Evolutionary conservation across 2,888 invertebrate genomes (phyloP), one percentile per base, ranked within the genome.

Genomic region (Synanthedon tipuliformis): DNA sequence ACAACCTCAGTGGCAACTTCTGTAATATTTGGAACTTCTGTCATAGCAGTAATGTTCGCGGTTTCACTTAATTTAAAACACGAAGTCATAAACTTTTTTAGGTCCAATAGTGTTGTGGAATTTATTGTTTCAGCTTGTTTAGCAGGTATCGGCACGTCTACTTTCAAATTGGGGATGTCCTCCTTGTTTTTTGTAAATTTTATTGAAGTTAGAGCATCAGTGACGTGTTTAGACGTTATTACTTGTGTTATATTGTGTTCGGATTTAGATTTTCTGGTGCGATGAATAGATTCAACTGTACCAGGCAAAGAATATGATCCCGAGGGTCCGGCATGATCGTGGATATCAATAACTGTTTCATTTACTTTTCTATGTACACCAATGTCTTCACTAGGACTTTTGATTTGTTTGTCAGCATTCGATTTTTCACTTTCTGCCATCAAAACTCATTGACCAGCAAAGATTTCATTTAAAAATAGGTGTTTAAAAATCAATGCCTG

Each of bases 281-380:
- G 57, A 3, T 18, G 49, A 49, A 49, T 23, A 10, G 55, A 64
- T 16, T 18, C 16, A 49, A 81, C 61, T 3, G 80, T 64, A n/a
- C 85, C 86, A 1, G 86, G 86, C 51, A 85, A 55, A 34, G 65
- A 57, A 40, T 62, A 56, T 3, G 65, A 54, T 40, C 70, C 68
- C n/a, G 84, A 84, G 4, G 83, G 82, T 13, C 85, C 85, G 50
- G 84, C 82, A 67, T 76, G 79, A 53, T 82, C 75, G 52, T 62
- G 61, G 15, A 54, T 54, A 40, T 50, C 48, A 41, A 54, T 48
- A 23, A 55, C 51, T 53, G 49, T 51, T 52, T 56, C 62, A 53
- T 55, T 60, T 51, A 53, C 54, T 51, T 57, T 59, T 18, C 56
- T 59, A 51, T 63, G 57, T 53, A 66, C 59, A 50, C 58, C 8